Percentiles rank a stretch among this genome's conserved stretches.
These are phyloP conservation scores for Phocoena sinus DNA, from an alignment of 2,113 vertebrate genomes.

Conservation along the genomic window DNA sequence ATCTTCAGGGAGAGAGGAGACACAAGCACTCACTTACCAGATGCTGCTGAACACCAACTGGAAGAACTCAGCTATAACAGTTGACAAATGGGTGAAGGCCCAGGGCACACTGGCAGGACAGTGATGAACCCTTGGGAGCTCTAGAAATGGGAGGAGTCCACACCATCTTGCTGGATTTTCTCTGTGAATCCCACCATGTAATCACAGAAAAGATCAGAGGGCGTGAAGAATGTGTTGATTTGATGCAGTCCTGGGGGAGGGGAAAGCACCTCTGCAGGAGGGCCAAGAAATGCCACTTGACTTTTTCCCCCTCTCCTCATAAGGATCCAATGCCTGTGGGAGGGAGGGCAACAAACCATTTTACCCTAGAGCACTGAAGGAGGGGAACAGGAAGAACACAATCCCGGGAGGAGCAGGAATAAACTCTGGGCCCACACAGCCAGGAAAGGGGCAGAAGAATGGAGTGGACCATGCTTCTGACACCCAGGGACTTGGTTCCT, in stretches of 20 bases:
- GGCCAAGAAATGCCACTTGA: not conserved
- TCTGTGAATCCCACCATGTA: not conserved
- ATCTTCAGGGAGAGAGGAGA: not conserved
- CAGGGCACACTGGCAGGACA: not conserved
- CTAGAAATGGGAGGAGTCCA: not conserved
- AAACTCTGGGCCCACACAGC: not conserved
- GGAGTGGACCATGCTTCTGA: not conserved
- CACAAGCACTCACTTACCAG: not conserved
- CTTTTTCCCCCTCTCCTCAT: not conserved
- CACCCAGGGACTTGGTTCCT: not conserved
- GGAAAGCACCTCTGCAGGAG: not conserved
- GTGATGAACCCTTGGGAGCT: not conserved
- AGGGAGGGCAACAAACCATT: not conserved
- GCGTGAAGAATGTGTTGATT: not conserved
- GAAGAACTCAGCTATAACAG: not conserved
- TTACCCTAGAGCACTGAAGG: not conserved
- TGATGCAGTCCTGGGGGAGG: fast-evolving
- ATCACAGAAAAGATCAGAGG: not conserved
- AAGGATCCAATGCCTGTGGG: not conserved
- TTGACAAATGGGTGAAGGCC: not conserved
- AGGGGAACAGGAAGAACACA: not conserved
- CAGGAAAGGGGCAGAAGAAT: not conserved
- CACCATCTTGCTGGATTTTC: not conserved
- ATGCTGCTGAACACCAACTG: not conserved
- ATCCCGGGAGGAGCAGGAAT: not conserved